These are phyloP conservation scores for Boleophthalmus pectinirostris DNA, from an alignment of 2,113 vertebrate species.

Conservation along the genomic window DNA sequence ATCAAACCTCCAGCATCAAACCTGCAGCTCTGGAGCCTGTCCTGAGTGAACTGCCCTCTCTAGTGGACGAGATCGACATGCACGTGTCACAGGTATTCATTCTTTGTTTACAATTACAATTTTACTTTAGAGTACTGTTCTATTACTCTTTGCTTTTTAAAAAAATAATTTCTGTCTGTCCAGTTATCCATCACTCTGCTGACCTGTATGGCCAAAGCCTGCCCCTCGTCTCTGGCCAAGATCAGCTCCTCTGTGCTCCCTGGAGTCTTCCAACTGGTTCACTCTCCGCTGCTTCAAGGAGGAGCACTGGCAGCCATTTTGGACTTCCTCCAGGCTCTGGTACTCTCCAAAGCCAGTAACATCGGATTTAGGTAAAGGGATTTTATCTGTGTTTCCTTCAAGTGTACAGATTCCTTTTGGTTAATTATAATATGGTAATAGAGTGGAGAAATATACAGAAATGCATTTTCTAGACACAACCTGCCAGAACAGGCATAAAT, in stretches of 20 bases:
- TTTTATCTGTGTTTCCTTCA: background rate
- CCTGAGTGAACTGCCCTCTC: conserved; percentile 81
- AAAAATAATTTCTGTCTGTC: background rate
- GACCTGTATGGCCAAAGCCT: conserved; percentile 79
- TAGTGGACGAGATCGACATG: conserved; percentile 90
- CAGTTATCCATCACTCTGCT: conserved; percentile 83
- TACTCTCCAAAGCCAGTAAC: conserved; percentile 74
- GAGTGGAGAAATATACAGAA: no score
- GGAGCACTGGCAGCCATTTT: conserved; percentile 80
- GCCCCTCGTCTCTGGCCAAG: conserved; percentile 82
- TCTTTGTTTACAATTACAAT: no score
- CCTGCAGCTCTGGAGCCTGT: conserved; percentile 79
- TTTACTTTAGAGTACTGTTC: no score
- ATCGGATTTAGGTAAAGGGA: conserved; percentile 68
- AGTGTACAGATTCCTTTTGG: no score
- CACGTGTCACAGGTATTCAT: conserved; percentile 87
- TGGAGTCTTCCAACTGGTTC: conserved; percentile 82
- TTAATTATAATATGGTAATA: no score
- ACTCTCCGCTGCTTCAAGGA: conserved; percentile 87
- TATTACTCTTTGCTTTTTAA: no score
- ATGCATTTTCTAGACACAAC: no score
- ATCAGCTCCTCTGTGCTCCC: conserved; percentile 78
- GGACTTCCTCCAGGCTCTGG: conserved; percentile 84
- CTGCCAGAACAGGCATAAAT: no score
- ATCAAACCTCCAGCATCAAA: conserved; percentile 84